These are phyloP conservation scores for Orientallactaga bullata DNA, from an alignment of 2,113 vertebrate species.

Conservation along the genomic window DNA sequence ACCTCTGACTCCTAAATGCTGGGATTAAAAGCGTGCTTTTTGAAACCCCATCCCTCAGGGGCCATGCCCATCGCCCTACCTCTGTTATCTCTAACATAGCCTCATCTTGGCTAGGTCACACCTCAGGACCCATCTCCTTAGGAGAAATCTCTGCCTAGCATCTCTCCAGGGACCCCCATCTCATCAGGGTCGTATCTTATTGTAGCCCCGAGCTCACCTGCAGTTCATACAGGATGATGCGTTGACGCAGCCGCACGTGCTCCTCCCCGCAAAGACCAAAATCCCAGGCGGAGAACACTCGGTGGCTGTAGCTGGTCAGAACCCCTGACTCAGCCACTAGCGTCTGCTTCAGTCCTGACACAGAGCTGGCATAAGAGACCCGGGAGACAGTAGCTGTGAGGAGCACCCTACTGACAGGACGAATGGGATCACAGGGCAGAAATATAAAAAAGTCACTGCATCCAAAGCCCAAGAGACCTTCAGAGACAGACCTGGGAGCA, in stretches of 20 bases:
- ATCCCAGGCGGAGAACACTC: conserved; percentile 92
- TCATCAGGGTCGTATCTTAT: fast-evolving
- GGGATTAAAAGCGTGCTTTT: background rate
- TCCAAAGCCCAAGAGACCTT: background rate
- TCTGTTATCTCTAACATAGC: fast-evolving
- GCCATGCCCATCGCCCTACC: background rate
- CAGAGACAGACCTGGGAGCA: too few species aligned
- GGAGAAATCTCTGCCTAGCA: background rate
- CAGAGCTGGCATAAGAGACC: conserved; percentile 86
- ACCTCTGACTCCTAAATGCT: too few species aligned
- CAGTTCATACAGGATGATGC: conserved; percentile 88
- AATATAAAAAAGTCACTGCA: background rate
- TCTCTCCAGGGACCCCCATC: fast-evolving
- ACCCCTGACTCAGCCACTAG: conserved; percentile 87
- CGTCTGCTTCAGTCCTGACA: conserved; percentile 87
- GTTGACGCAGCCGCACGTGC: conserved; percentile 89
- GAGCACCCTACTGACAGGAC: background rate
- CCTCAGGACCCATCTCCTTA: background rate
- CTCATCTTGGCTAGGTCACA: background rate
- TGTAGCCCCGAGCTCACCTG: conserved; percentile 84
- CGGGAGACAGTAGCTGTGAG: fast-evolving
- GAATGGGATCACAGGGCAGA: background rate
- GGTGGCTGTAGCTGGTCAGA: conserved; percentile 89
- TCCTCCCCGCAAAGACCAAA: conserved; percentile 87
- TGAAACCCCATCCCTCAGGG: too few species aligned